phyloP scores from a whole-genome alignment of 1,140 invertebrate genomes.

The Drosophila obscura region DNA sequence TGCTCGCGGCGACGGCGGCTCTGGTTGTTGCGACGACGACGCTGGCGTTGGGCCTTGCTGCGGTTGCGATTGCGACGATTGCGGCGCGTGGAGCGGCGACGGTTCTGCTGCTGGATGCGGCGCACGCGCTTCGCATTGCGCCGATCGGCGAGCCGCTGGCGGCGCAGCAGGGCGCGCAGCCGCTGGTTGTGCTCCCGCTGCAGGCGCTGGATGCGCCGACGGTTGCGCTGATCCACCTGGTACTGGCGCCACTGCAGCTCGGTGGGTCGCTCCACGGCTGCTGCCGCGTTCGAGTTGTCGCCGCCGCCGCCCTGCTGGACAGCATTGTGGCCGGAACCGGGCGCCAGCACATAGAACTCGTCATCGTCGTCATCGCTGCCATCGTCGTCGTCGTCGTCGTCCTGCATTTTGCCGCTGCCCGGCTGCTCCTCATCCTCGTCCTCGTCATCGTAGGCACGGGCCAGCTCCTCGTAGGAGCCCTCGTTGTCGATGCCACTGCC shows the following conservation, averaged over 20 bases:
- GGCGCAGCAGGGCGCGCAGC: slow-evolving; percentile 48
- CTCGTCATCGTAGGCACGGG: slow-evolving; percentile 20
- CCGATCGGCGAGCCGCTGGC: slow-evolving; percentile 42
- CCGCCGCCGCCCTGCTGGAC: neutral
- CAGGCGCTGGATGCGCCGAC: slow-evolving; percentile 61
- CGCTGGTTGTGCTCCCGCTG: slow-evolving; percentile 64
- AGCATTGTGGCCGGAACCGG: neutral
- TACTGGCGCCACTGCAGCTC: slow-evolving; percentile 66
- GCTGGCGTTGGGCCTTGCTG: slow-evolving; percentile 41
- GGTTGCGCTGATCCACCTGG: slow-evolving; percentile 62
- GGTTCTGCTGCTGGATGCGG: slow-evolving; percentile 36
- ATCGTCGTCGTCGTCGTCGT: slow-evolving; percentile 25
- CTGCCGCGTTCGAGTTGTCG: neutral
- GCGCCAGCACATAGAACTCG: slow-evolving; percentile 44
- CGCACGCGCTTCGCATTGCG: slow-evolving; percentile 45
- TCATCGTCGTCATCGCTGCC: slow-evolving; percentile 9
- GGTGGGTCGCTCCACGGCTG: slow-evolving; percentile 30
- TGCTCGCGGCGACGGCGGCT: slow-evolving; percentile 25
- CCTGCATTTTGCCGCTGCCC: neutral
- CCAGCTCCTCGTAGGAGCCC: slow-evolving; percentile 14
- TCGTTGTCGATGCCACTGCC: slow-evolving; percentile 1
- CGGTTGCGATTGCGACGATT: slow-evolving; percentile 60
- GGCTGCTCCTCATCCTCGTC: slow-evolving; percentile 23
- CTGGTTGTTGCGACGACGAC: slow-evolving; percentile 25
- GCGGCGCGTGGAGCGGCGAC: slow-evolving; percentile 26